Conservation (phyloP, 2,888 invertebrate species). For the Julus scandinavius region DNA sequence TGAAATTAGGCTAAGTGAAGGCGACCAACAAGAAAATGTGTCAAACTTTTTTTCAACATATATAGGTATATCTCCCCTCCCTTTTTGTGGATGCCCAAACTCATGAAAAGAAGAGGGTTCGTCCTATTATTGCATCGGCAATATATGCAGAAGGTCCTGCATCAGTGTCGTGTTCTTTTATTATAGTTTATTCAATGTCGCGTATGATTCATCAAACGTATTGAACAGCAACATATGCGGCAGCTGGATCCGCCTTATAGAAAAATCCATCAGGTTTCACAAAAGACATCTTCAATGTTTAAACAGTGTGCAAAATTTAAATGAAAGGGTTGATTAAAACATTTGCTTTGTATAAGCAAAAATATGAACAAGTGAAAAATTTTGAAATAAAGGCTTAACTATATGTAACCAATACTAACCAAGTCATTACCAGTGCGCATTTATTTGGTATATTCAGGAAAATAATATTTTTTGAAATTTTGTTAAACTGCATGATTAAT, state of each 20-base stretch:
- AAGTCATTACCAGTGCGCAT: no score
- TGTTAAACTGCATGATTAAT: no score
- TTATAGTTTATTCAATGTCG: background rate
- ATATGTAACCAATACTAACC: no score
- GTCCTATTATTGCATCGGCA: background rate
- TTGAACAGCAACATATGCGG: conserved; percentile 9
- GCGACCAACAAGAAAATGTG: no score
- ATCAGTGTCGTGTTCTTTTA: background rate
- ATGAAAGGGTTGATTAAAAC: background rate
- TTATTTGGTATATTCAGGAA: no score
- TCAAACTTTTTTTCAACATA: background rate
- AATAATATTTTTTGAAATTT: no score
- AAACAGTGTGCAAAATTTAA: background rate
- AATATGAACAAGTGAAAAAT: background rate
- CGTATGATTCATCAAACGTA: conserved; percentile 4
- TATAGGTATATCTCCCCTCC: background rate
- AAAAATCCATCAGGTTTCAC: background rate
- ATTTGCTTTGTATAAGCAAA: background rate
- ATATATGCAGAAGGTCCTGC: background rate
- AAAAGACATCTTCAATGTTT: background rate
- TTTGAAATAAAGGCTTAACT: no score
- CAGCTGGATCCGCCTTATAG: conserved; percentile 10
- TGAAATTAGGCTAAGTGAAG: no score
- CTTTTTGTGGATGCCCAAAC: background rate
- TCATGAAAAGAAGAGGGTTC: background rate